These are phyloP conservation scores for Sebastes oblongus DNA, from an alignment of 2,797 vertebrate species.

Conservation along the genomic window DNA sequence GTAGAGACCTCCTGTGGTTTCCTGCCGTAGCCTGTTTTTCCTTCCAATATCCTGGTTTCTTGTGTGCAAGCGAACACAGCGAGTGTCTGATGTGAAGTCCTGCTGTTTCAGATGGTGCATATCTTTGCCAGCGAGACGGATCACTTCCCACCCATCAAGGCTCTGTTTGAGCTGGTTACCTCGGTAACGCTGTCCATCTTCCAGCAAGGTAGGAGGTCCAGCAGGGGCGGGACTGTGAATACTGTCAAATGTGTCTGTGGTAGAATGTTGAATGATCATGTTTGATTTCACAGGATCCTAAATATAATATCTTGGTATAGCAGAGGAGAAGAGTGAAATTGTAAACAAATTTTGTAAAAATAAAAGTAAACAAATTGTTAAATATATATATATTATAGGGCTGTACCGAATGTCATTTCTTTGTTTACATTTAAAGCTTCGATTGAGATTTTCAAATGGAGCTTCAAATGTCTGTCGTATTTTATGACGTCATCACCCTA, in stretches of 20 bases:
- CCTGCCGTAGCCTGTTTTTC: neutral
- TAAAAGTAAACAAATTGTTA: neutral
- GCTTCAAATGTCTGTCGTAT: neutral
- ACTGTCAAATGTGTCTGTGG: conserved; percentile 32
- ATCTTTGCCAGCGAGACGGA: conserved; percentile 97
- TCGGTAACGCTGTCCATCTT: conserved; percentile 97
- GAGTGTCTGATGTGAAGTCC: conserved; percentile 29
- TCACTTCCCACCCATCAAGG: conserved; percentile 97
- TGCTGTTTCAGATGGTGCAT: conserved; percentile 92
- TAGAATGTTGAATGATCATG: conserved; percentile 5
- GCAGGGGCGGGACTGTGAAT: conserved; percentile 45
- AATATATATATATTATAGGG: neutral
- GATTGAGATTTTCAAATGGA: neutral
- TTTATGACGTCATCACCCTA: no score
- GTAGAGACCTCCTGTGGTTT: neutral
- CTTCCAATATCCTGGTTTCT: neutral
- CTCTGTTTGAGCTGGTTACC: conserved; percentile 97
- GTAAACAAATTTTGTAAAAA: neutral
- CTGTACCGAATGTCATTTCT: neutral
- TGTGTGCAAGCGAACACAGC: neutral
- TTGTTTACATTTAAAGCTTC: neutral
- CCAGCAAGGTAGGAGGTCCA: conserved; percentile 94
- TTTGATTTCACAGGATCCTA: conserved; percentile 21
- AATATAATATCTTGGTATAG: neutral
- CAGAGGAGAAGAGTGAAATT: neutral